Evolutionary conservation across 2,797 vertebrate species (phyloP).

Genomic region (Gambusia yucatana): DNA sequence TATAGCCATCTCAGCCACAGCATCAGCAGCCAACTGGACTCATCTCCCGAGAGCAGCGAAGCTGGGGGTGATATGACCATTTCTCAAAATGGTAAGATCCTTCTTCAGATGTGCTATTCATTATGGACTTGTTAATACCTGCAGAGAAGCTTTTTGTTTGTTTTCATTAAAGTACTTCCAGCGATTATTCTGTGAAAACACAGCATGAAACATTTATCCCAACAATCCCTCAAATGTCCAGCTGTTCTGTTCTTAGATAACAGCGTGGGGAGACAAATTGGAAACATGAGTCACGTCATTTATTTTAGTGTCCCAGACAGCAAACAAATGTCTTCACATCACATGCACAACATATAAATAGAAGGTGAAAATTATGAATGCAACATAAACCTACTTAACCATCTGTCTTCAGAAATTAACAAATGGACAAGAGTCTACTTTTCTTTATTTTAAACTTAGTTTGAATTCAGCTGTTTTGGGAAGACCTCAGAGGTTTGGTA

Average conservation of each 20-base stretch:
- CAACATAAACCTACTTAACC: not conserved
- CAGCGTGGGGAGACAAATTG: not conserved
- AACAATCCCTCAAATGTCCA: not conserved
- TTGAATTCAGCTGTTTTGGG: not conserved
- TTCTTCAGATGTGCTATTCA: not conserved
- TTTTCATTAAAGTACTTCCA: not conserved
- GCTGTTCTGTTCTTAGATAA: not conserved
- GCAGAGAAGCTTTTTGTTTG: not conserved
- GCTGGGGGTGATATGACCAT: constrained; percentile 77
- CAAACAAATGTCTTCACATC: not conserved
- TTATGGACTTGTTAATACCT: not conserved
- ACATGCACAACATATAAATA: not conserved
- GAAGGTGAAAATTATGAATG: not conserved
- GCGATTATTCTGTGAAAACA: not conserved
- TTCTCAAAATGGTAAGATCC: constrained; percentile 78
- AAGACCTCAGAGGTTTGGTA: too few relatives aligned
- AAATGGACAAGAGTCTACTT: not conserved
- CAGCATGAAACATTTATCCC: not conserved
- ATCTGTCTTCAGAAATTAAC: not conserved
- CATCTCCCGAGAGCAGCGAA: constrained; percentile 87
- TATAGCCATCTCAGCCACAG: constrained; percentile 83
- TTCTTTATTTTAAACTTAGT: not conserved
- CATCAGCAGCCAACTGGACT: constrained; percentile 83
- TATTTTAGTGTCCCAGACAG: not conserved
- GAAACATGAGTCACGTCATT: not conserved